A percentile compares a stretch with the other conserved stretches of the same genome.
phyloP scores from a whole-genome alignment of 2,888 invertebrate genomes.

The Phoronis australis region DNA sequence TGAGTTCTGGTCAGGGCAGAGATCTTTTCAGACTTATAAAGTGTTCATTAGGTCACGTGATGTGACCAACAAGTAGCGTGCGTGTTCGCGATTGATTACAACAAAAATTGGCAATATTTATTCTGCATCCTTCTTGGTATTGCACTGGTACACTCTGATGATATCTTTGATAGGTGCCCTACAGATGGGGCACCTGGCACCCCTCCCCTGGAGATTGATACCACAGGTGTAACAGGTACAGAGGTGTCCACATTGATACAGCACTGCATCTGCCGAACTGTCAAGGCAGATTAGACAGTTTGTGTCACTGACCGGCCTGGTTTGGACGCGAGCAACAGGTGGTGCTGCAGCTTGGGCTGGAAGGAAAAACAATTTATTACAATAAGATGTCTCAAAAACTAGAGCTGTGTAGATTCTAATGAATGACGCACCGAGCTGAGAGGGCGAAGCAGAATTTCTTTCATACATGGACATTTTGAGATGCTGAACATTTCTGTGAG shows the following conservation, averaged over 20 bases:
- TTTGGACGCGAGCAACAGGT: constrained; percentile 2
- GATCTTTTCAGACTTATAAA: too few relatives aligned
- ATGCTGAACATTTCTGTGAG: too few relatives aligned
- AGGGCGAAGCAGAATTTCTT: too few relatives aligned
- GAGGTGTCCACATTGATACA: constrained; percentile 52
- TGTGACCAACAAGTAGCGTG: too few relatives aligned
- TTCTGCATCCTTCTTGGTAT: too few relatives aligned
- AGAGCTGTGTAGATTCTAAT: too few relatives aligned
- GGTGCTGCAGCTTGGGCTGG: constrained; percentile 11
- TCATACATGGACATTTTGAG: too few relatives aligned
- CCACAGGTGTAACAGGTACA: constrained; percentile 50
- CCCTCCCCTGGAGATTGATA: constrained; percentile 30
- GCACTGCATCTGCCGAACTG: constrained; percentile 39
- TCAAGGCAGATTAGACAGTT: constrained; percentile 50
- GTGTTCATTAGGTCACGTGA: too few relatives aligned
- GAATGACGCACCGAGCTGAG: too few relatives aligned
- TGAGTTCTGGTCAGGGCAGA: too few relatives aligned
- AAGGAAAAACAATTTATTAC: not conserved
- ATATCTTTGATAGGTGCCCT: constrained; percentile 49
- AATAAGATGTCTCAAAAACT: not conserved
- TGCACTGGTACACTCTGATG: constrained; percentile 41
- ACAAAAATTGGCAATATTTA: too few relatives aligned
- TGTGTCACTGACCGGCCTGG: constrained; percentile 34
- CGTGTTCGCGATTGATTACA: too few relatives aligned
- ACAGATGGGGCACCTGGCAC: constrained; percentile 47